phyloP scores from a whole-genome alignment of 2,888 invertebrate species.

The Agrotis clavis region DNA sequence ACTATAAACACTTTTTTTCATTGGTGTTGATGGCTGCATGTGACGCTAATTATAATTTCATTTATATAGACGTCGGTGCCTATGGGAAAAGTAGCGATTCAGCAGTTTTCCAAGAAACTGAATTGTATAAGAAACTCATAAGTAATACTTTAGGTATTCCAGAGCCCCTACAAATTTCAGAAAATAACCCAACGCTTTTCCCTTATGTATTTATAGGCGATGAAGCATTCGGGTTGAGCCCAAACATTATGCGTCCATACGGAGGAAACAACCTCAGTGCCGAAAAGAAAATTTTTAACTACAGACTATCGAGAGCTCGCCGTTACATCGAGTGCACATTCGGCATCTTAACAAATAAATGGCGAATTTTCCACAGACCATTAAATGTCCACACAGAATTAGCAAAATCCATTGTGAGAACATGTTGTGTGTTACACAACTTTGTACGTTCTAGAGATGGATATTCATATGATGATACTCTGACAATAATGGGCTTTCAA shows the following conservation, averaged over 20 bases:
- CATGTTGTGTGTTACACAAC: neutral
- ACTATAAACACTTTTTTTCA: slow-evolving; percentile 1
- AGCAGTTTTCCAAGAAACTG: neutral
- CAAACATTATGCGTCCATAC: neutral
- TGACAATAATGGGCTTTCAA: too few relatives aligned
- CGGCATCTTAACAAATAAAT: slow-evolving; percentile 1
- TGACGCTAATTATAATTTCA: slow-evolving; percentile 38
- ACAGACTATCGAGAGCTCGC: neutral
- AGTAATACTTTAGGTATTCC: neutral
- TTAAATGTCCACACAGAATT: neutral
- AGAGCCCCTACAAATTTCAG: neutral
- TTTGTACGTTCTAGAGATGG: too few relatives aligned
- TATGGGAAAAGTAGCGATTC: neutral
- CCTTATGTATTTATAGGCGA: slow-evolving; percentile 13
- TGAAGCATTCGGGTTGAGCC: slow-evolving; percentile 3
- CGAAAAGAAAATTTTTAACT: neutral
- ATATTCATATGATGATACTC: too few relatives aligned
- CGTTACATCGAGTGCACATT: slow-evolving; percentile 1
- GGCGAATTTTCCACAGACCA: neutral
- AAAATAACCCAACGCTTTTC: neutral
- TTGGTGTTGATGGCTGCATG: neutral
- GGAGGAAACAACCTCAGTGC: too few relatives aligned
- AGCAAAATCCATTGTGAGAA: neutral
- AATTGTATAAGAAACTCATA: neutral
- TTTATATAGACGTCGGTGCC: slow-evolving; percentile 32